Base-by-base conservation (phyloP, 2,113 vertebrate species). In the Corythornis madagascariensis region DNA sequence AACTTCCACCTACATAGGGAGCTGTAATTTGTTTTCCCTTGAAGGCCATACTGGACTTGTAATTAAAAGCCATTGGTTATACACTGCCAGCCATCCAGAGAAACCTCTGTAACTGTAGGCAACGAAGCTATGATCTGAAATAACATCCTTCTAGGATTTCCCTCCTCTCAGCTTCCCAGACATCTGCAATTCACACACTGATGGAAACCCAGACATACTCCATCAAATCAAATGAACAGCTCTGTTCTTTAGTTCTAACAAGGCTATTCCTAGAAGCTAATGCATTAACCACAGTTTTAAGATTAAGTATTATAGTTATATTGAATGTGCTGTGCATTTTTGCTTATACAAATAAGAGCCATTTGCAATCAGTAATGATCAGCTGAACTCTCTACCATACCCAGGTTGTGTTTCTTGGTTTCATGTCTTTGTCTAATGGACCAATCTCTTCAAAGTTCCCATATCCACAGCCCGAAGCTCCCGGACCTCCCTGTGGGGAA, bases 361-460 rank as follows among this genome's bases (percentile, higher is more conserved):
- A 56, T 47, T 56, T 48, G 33, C 28, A 63, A 50, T 67, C 20
- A 42, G 16, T 11, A 72, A 50, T 19, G 9, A 88, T 29, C 84
- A 83, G 28, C 16, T 47, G 76, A 94, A 71, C 71, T 43, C n/a
- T 50, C 47, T 72, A 75, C 72, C 65, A 82, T 98, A 99, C 99
- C 99, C 99, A 99, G 92, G 98, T 98, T 3, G 98, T 98, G 50
- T 98, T 98, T 91, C 99, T 98, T 56, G 98, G 98, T 83, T 98
- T 89, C 33, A 98, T 96, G 53, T 98, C 82, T 52, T 73, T 94
- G 94, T 98, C 96, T 74, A 99, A 96, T 1, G 99, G 99, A 21
- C 99, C 99, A 15, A 99, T 99, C 95, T 99, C 99, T 83, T 98
- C 98, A 96, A 99, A 99, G 97, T 99, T 99, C 42, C 99, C 99